These are phyloP conservation scores for Hirudo medicinalis DNA, from an alignment of 1,140 invertebrate genomes.

Conservation along the genomic window DNA sequence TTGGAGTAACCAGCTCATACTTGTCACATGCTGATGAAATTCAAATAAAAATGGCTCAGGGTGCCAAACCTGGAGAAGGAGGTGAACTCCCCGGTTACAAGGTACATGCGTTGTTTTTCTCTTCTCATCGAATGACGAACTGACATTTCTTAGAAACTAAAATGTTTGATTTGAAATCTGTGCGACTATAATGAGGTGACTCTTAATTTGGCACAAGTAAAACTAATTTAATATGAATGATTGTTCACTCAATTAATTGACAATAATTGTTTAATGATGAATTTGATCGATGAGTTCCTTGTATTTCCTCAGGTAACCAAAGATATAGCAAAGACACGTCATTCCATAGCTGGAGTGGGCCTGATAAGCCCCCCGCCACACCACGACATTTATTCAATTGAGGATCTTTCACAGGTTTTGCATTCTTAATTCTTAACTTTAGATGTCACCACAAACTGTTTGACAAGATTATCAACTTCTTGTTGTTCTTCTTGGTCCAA, in stretches of 20 bases:
- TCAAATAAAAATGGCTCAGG: conserved; percentile 44
- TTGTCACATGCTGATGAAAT: conserved; percentile 66
- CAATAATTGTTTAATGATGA: too few relatives aligned
- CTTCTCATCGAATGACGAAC: too few relatives aligned
- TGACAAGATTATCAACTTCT: conserved; percentile 8
- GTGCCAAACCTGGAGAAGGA: conserved; percentile 43
- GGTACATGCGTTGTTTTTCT: conserved; percentile 26
- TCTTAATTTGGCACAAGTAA: too few relatives aligned
- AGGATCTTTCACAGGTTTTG: conserved; percentile 76
- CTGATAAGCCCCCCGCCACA: conserved; percentile 95
- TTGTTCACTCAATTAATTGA: too few relatives aligned
- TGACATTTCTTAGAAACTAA: too few relatives aligned
- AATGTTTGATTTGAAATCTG: too few relatives aligned
- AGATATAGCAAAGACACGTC: conserved; percentile 84
- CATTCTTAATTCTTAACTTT: not conserved
- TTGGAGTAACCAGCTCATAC: conserved; percentile 94
- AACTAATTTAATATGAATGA: too few relatives aligned
- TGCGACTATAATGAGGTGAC: too few relatives aligned
- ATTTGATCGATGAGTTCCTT: too few relatives aligned
- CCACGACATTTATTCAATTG: conserved; percentile 98
- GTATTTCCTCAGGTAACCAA: conserved; percentile 56
- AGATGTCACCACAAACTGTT: too few relatives aligned
- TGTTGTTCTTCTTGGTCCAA: too few relatives aligned
- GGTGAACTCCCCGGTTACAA: conserved; percentile 42
- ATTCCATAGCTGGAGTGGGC: conserved; percentile 92